Percentiles rank a stretch among this genome's conserved stretches.
These are phyloP conservation scores for Drosophila atripex DNA, from an alignment of 2,888 invertebrate genomes.

Conservation along the genomic window DNA sequence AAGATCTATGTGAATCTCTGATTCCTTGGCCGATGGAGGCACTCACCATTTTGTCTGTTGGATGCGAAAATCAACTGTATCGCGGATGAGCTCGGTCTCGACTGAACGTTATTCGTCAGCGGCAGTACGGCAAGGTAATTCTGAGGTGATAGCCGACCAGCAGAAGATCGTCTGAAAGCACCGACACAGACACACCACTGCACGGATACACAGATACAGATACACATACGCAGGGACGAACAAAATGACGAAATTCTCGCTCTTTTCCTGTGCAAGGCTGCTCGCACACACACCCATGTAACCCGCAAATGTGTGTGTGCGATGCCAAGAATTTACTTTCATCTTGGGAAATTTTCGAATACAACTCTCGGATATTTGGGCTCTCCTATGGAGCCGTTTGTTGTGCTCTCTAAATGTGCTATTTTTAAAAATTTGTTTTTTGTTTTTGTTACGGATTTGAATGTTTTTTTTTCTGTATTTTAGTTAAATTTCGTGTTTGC, in stretches of 20 bases:
- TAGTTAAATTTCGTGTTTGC: slow-evolving; percentile 21
- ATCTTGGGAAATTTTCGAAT: slow-evolving; percentile 67
- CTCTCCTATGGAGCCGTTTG: slow-evolving; percentile 36
- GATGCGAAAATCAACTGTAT: slow-evolving; percentile 85
- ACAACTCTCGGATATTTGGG: slow-evolving; percentile 25
- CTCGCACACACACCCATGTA: slow-evolving; percentile 7
- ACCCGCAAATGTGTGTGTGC: slow-evolving; percentile 9
- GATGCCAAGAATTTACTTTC: slow-evolving; percentile 74
- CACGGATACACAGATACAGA: slow-evolving; percentile 19
- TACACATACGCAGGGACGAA: slow-evolving; percentile 6
- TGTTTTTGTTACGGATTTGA: slow-evolving; percentile 32
- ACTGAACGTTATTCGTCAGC: slow-evolving; percentile 83
- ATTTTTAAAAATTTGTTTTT: slow-evolving; percentile 66
- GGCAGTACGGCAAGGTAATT: slow-evolving; percentile 83
- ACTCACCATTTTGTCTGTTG: slow-evolving; percentile 89
- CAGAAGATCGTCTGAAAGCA: slow-evolving; percentile 37
- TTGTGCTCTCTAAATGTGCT: slow-evolving; percentile 46
- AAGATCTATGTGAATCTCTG: slow-evolving; percentile 17
- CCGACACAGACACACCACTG: slow-evolving; percentile 23
- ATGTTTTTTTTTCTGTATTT: slow-evolving; percentile 28
- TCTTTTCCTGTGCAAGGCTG: slow-evolving; percentile 59
- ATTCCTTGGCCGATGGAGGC: slow-evolving; percentile 31
- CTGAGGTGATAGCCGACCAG: slow-evolving; percentile 78
- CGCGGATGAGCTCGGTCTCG: slow-evolving; percentile 84
- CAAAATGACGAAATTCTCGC: slow-evolving; percentile 36